Percentiles rank a stretch among this genome's conserved stretches.
phyloP scores from a whole-genome alignment of 2,797 vertebrate genomes.

The Esox masquinongy region DNA sequence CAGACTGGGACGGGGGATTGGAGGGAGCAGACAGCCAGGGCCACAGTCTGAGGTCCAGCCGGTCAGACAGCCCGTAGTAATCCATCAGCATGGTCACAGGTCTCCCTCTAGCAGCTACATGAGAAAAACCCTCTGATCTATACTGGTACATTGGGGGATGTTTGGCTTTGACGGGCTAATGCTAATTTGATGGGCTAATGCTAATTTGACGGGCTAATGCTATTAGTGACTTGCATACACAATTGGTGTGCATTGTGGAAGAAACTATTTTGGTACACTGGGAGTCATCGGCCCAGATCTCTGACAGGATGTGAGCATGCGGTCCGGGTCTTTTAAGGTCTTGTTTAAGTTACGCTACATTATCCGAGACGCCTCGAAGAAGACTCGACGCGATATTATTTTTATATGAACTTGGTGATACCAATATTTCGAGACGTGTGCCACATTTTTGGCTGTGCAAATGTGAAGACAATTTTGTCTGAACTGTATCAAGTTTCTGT shows the following conservation, averaged over 20 bases:
- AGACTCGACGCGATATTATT: no score
- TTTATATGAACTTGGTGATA: no score
- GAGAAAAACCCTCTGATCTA: not conserved
- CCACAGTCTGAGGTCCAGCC: not conserved
- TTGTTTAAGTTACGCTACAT: no score
- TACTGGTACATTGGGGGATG: not conserved
- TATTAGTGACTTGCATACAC: not conserved
- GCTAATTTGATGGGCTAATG: not conserved
- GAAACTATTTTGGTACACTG: not conserved
- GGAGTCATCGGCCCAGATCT: not conserved
- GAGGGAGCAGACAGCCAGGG: not conserved
- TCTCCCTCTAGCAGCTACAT: not conserved
- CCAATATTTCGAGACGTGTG: no score
- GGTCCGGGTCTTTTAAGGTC: not conserved
- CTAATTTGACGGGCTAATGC: not conserved
- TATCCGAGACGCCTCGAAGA: no score
- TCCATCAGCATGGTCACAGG: not conserved
- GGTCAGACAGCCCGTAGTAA: not conserved
- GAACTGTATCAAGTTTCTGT: no score
- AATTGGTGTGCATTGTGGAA: not conserved
- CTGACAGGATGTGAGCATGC: not conserved
- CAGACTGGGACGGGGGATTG: not conserved
- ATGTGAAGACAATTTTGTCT: no score
- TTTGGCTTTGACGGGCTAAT: not conserved
- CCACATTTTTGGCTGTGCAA: no score